A percentile compares a stretch with the other conserved stretches of the same genome.
Conservation (phyloP, 2,888 invertebrate genomes). For the Dynastes tityus region DNA sequence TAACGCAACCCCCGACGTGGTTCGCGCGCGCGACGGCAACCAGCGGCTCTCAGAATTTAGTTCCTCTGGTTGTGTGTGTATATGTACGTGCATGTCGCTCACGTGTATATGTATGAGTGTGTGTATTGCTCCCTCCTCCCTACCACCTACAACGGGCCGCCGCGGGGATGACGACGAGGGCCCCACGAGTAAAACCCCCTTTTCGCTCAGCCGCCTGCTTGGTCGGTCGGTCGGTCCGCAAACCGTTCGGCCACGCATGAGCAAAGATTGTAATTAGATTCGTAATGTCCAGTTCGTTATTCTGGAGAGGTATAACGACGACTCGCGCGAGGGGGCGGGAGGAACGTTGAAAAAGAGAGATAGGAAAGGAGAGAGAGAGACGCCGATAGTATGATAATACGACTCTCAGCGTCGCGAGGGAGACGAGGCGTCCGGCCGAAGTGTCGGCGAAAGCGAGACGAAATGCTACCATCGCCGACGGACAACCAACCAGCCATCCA, state of each 20-base stretch:
- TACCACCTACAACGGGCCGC: neutral
- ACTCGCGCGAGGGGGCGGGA: constrained; percentile 56
- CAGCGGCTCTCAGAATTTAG: constrained; percentile 62
- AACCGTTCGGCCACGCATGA: constrained; percentile 69
- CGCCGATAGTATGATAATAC: constrained; percentile 1
- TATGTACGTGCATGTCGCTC: neutral
- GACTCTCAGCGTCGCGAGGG: constrained; percentile 20
- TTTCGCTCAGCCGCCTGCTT: neutral
- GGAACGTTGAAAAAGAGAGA: constrained; percentile 58
- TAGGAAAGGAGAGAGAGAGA: constrained; percentile 44
- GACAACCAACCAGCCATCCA: too few species aligned
- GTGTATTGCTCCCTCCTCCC: constrained; percentile 49
- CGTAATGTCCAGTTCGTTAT: constrained; percentile 73
- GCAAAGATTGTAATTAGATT: constrained; percentile 73
- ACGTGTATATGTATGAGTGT: neutral
- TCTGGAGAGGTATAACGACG: constrained; percentile 59
- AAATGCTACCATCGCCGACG: neutral
- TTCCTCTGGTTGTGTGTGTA: constrained; percentile 57
- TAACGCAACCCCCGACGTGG: neutral
- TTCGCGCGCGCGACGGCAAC: constrained; percentile 56
- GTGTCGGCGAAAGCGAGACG: constrained; percentile 69
- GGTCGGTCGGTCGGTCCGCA: constrained; percentile 55
- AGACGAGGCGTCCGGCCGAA: constrained; percentile 28
- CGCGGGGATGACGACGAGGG: constrained; percentile 54
- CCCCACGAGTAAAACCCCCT: constrained; percentile 65